Conservation (phyloP, 2,888 invertebrate species). For the Sinohyriopsis cumingii region DNA sequence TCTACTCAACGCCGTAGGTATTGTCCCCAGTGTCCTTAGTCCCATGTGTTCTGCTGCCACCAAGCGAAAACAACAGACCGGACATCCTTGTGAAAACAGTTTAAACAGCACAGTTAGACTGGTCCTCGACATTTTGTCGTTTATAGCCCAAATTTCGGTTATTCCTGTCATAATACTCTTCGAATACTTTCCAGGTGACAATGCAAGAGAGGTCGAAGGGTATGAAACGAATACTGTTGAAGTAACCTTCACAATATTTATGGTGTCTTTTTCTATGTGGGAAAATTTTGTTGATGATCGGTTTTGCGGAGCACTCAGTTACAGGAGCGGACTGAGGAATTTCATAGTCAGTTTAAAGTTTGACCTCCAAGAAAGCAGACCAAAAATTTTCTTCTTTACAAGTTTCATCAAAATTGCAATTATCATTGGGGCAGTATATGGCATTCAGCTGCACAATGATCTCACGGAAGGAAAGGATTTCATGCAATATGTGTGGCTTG, state of each 20-base stretch:
- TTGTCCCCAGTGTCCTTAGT: constrained; percentile 61
- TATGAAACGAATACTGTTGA: constrained; percentile 17
- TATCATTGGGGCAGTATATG: too few species aligned
- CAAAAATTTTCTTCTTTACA: constrained; percentile 25
- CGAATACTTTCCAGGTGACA: constrained; percentile 23
- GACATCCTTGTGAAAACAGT: not conserved
- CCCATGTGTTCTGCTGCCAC: constrained; percentile 38
- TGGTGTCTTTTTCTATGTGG: constrained; percentile 56
- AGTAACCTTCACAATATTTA: constrained; percentile 38
- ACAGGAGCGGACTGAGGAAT: constrained; percentile 17
- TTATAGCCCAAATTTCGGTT: constrained; percentile 40
- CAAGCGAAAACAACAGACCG: not conserved
- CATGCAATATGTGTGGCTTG: not conserved
- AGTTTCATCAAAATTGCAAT: constrained; percentile 34
- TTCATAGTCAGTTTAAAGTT: constrained; percentile 35
- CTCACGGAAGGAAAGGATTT: too few species aligned
- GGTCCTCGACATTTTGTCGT: constrained; percentile 27
- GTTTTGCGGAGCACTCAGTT: constrained; percentile 27
- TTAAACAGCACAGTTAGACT: constrained; percentile 9
- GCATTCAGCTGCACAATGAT: too few species aligned
- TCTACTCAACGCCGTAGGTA: constrained; percentile 55
- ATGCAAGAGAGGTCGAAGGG: constrained; percentile 10
- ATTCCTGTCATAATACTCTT: constrained; percentile 40
- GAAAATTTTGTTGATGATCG: constrained; percentile 61
- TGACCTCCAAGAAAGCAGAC: constrained; percentile 43